These are phyloP conservation scores for Martes martes DNA, from an alignment of 2,113 vertebrate genomes.

Conservation along the genomic window DNA sequence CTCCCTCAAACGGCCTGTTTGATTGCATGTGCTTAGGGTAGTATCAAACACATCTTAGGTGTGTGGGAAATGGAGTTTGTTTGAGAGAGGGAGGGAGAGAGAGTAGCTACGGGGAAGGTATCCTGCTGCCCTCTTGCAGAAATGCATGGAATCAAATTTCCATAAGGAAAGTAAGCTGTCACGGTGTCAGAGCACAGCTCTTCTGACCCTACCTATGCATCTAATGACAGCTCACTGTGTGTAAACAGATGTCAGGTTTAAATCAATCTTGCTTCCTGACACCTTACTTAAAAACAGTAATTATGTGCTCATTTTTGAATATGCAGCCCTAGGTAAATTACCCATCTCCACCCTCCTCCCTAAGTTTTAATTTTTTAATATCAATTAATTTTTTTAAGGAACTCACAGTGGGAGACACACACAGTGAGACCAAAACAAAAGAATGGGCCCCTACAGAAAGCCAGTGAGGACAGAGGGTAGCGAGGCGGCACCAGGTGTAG, in stretches of 20 bases:
- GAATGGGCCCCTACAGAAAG: not conserved
- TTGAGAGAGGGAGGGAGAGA: not conserved
- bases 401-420: constrained; percentile 6
- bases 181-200: not conserved
- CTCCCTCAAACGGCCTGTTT: not conserved
- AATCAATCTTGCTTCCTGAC: constrained; percentile 74
- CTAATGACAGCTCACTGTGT: constrained; percentile 68
- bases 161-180: constrained; percentile 14
- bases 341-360: constrained; percentile 50
- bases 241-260: constrained; percentile 72
- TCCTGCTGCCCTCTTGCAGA: constrained; percentile 11
- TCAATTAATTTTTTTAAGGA: constrained; percentile 61
- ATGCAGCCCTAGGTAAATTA: constrained; percentile 61
- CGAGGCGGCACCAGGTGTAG: not conserved
- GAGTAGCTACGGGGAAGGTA: not conserved
- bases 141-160: constrained; percentile 32
- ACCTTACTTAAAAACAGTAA: constrained; percentile 73
- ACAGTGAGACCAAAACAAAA: constrained; percentile 11
- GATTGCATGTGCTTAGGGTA: not conserved
- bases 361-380: constrained; percentile 74
- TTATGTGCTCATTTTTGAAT: constrained; percentile 65
- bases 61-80: not conserved
- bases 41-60: not conserved
- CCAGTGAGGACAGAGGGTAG: not conserved
- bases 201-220: constrained; percentile 43